Evolutionary conservation across 2,113 vertebrate genomes (phyloP).

Genomic region (Grantiella picta): DNA sequence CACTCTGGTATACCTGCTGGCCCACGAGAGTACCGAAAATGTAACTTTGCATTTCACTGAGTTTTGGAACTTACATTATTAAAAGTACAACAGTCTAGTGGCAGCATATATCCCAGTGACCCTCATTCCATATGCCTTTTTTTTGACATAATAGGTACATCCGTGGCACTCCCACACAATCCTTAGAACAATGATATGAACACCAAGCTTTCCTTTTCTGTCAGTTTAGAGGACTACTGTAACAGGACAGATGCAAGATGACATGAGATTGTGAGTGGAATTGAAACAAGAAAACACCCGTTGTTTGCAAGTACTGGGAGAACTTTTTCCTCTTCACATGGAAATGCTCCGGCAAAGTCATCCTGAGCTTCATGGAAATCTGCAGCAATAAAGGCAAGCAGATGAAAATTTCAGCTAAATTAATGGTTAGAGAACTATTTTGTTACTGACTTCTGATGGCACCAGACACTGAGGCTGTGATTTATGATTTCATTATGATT

Average conservation of each 20-base stretch:
- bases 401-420: not conserved
- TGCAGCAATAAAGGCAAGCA: not conserved
- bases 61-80: not conserved
- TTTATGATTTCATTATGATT: not conserved
- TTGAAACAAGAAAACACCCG: rapidly evolving
- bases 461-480: not conserved
- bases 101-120: not conserved
- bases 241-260: not conserved
- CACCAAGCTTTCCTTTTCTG: not conserved
- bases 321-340: not conserved
- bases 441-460: not conserved
- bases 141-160: not conserved
- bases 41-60: not conserved
- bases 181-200: not conserved
- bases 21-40: not conserved
- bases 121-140: rapidly evolving
- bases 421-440: not conserved
- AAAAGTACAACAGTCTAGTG: not conserved
- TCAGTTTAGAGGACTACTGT: not conserved
- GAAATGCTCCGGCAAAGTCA: not conserved
- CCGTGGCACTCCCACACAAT: not conserved
- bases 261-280: not conserved
- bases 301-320: not conserved
- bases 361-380: not conserved
- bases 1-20: not conserved